Evolutionary conservation across 2,888 invertebrate species (phyloP), one percentile per base, ranked within the genome.

Genomic region (Zygothrica quintamaculata): DNA sequence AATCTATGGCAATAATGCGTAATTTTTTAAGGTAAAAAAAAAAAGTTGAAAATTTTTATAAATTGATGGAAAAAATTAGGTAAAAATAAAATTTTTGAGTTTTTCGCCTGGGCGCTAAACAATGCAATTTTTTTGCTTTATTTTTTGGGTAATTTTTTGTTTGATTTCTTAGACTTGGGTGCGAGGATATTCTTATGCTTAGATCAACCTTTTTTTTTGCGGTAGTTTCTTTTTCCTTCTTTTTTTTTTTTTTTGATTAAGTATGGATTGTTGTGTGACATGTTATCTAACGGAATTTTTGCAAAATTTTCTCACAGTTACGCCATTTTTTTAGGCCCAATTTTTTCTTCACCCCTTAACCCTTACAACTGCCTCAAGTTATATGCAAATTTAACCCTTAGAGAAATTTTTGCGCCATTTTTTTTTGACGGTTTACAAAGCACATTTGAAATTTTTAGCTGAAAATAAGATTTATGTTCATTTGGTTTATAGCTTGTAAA

Each of bases 401-500:
- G 11, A 25, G 15, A 42, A 47, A 57, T 52, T 16, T 16, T 25
- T 36, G 15, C n/a, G n/a, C n/a, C n/a, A 26, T 42, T 39, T 57
- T 39, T 37, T 43, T 50, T 69, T 44, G 25, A 39, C 43, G 55
- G 39, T 51, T 62, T 39, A 16, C 31, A 58, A 72, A 53, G 31
- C 44, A 29, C 44, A 43, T 50, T 37, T 46, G 57, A 40, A 36
- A 42, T 42, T 48, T 42, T 48, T 36, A 22, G 5, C 5, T 22
- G 43, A 56, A 65, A 74, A 67, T 67, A 67, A 62, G 71, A 70
- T 84, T 84, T 77, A 81, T 81, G 78, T 74, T 65, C 58, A 3
- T 74, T 76, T 73, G 79, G 79, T 74, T 77, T 86, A 80, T 75
- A 77, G 70, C 87, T 77, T 88, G 88, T 88, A 89, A 88, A 88